Conservation (phyloP, 2,113 vertebrate species). For the Numenius arquata region DNA sequence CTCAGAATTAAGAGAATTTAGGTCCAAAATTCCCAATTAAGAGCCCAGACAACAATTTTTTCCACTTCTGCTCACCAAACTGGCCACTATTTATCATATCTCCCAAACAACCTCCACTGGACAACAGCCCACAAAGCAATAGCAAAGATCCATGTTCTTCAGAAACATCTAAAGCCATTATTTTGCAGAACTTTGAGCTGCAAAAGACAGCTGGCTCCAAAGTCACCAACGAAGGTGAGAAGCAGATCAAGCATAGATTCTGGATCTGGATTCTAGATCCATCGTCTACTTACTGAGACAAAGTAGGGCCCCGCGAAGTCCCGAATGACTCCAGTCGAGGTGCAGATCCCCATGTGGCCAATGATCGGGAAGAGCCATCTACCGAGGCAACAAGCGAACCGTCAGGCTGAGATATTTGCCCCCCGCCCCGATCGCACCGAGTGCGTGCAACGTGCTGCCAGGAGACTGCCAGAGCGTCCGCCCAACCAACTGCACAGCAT, state of each 20-base stretch:
- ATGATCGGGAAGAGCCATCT: slow-evolving; percentile 97
- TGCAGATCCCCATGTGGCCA: slow-evolving; percentile 98
- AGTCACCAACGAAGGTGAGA: fast-evolving
- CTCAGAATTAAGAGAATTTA: neutral
- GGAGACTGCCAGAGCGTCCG: neutral
- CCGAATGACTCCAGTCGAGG: slow-evolving; percentile 89
- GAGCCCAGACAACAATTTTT: neutral
- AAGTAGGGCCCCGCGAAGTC: slow-evolving; percentile 97
- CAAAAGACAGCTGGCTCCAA: neutral
- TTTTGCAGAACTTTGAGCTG: neutral
- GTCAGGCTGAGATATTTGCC: neutral
- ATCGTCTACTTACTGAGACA: slow-evolving; percentile 84
- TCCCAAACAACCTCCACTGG: fast-evolving
- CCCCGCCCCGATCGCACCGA: fast-evolving
- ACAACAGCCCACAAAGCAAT: neutral
- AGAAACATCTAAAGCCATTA: fast-evolving
- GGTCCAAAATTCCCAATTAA: neutral
- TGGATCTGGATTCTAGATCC: neutral
- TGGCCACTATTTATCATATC: fast-evolving
- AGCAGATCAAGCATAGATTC: neutral
- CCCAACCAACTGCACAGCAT: fast-evolving
- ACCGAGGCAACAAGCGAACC: neutral
- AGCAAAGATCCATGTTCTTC: fast-evolving
- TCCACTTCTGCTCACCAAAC: neutral
- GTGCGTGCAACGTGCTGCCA: neutral